phyloP scores from a whole-genome alignment of 2,888 invertebrate genomes.

The Plebejus anna region DNA sequence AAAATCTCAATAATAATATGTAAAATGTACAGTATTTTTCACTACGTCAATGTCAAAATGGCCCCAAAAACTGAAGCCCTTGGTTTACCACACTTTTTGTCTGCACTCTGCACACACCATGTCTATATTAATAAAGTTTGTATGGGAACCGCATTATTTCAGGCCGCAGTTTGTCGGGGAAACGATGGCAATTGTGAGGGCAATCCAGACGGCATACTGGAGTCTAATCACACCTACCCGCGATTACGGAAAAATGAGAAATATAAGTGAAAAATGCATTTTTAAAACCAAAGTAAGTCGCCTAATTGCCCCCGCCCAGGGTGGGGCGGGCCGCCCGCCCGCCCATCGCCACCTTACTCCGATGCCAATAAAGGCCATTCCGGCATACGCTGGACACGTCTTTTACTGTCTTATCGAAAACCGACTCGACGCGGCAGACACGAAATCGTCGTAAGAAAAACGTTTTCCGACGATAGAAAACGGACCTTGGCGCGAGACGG shows the following conservation, averaged over 20 bases:
- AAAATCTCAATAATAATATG: too few species aligned
- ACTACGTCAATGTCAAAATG: too few species aligned
- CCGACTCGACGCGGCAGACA: constrained; percentile 60
- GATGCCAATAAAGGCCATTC: constrained; percentile 57
- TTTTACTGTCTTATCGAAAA: constrained; percentile 70
- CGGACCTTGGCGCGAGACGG: constrained; percentile 47
- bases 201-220: background rate
- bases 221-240: constrained; percentile 21
- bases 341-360: constrained; percentile 49
- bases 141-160: background rate
- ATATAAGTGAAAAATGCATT: constrained; percentile 58
- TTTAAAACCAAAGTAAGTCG: constrained; percentile 57
- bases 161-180: background rate
- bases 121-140: too few species aligned
- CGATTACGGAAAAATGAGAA: constrained; percentile 29
- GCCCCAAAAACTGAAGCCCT: too few species aligned
- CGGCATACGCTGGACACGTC: constrained; percentile 53
- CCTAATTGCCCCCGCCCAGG: constrained; percentile 73
- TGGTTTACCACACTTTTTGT: too few species aligned
- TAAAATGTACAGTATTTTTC: too few species aligned
- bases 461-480: constrained; percentile 53
- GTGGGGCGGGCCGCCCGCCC: constrained; percentile 65
- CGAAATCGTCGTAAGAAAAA: constrained; percentile 67
- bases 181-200: background rate
- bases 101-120: too few species aligned